Percentiles rank a stretch among this genome's conserved stretches.
Conservation (phyloP, 2,113 vertebrate genomes). For the Sturnus vulgaris region DNA sequence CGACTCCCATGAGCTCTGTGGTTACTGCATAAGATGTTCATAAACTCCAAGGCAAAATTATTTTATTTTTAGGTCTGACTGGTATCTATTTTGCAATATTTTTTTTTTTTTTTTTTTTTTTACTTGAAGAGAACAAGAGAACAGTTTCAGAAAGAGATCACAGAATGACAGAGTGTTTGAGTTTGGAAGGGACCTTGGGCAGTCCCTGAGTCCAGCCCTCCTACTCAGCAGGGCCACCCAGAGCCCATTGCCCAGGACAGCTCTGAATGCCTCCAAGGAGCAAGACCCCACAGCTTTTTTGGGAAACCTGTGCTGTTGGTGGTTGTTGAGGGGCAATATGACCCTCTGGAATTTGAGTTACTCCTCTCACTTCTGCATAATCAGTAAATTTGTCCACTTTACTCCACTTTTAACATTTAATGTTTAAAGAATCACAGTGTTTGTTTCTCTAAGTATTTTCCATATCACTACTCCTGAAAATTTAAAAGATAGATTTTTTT, state of each 20-base stretch:
- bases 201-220: neutral
- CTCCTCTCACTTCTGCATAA: neutral
- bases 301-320: neutral
- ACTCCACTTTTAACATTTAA: neutral
- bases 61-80: neutral
- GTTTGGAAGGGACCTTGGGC: neutral
- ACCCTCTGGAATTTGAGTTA: neutral
- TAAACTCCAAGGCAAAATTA: neutral
- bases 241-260: fast-evolving
- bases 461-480: neutral
- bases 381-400: neutral
- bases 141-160: neutral
- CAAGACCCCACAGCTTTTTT: fast-evolving
- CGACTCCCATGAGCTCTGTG: neutral
- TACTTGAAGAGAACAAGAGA: neutral
- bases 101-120: neutral
- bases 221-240: neutral
- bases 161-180: neutral
- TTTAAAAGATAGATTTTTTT: neutral
- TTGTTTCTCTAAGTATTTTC: neutral
- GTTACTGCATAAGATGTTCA: neutral
- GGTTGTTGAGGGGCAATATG: neutral
- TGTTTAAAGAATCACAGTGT: neutral
- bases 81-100: neutral
- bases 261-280: neutral